These are phyloP conservation scores for Mastomys coucha DNA, from an alignment of 2,113 vertebrate species.

Conservation along the genomic window DNA sequence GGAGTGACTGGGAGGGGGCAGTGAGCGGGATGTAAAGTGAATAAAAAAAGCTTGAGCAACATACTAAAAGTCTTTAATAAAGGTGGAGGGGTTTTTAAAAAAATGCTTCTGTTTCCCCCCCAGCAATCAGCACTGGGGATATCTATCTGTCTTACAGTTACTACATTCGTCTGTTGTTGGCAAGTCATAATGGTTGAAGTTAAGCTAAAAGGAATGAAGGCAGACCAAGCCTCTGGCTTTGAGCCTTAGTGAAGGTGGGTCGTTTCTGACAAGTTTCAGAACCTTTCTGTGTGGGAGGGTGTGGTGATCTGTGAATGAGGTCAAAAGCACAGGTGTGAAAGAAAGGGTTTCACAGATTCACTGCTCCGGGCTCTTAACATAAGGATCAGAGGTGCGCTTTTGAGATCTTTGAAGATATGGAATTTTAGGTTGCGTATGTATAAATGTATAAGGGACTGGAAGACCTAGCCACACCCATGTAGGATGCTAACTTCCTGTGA, in stretches of 20 bases:
- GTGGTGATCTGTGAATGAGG: background rate
- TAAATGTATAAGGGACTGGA: background rate
- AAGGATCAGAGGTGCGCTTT: background rate
- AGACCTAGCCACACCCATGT: background rate
- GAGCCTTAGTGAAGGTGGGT: background rate
- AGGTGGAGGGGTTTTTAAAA: no score
- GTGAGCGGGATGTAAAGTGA: no score
- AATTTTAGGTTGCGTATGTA: background rate
- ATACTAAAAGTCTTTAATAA: no score
- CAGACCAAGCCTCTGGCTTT: background rate
- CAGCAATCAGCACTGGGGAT: background rate
- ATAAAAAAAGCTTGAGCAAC: no score
- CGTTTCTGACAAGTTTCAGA: background rate
- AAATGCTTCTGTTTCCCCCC: background rate
- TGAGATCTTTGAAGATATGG: background rate
- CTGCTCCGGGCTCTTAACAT: background rate
- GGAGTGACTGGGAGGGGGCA: no score
- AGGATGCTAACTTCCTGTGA: background rate
- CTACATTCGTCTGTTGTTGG: background rate
- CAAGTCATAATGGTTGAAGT: background rate
- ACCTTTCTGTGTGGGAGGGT: background rate
- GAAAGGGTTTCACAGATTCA: background rate
- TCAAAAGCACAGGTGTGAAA: background rate
- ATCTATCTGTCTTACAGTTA: background rate
- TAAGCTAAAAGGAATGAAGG: background rate